phyloP scores from a whole-genome alignment of 2,113 vertebrate species.

The Anseranas semipalmata region DNA sequence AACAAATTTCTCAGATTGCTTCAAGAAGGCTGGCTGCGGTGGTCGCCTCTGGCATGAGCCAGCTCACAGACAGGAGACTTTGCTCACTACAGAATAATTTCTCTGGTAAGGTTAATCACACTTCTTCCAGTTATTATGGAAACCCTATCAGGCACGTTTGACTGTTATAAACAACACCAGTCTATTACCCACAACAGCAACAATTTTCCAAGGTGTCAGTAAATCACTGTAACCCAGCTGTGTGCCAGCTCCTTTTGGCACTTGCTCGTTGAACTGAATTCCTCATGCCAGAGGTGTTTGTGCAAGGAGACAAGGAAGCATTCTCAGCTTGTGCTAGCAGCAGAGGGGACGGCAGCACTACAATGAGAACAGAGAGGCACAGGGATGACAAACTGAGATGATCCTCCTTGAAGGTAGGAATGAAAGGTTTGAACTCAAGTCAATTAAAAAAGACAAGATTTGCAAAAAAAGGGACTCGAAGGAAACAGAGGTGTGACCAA shows the following conservation, averaged over 20 bases:
- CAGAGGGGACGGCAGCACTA: background rate
- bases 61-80: background rate
- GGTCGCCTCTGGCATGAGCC: background rate
- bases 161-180: constrained; percentile 40
- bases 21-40: background rate
- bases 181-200: constrained; percentile 37
- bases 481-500: background rate
- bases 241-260: constrained; percentile 48
- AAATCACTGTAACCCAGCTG: constrained; percentile 39
- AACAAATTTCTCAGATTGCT: background rate
- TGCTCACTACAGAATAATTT: background rate
- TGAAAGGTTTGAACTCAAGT: background rate
- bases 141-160: constrained; percentile 39
- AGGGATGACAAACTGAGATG: background rate
- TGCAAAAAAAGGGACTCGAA: background rate
- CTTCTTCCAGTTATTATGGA: constrained; percentile 39
- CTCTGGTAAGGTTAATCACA: constrained; percentile 19
- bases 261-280: background rate
- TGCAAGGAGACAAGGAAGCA: background rate
- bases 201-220: constrained; percentile 26
- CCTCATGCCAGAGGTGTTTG: background rate
- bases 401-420: background rate
- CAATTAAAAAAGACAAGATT: background rate
- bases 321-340: background rate
- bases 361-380: background rate